Evolutionary conservation across 2,888 invertebrate genomes (phyloP).

Genomic region (Orchesella flavescens): DNA sequence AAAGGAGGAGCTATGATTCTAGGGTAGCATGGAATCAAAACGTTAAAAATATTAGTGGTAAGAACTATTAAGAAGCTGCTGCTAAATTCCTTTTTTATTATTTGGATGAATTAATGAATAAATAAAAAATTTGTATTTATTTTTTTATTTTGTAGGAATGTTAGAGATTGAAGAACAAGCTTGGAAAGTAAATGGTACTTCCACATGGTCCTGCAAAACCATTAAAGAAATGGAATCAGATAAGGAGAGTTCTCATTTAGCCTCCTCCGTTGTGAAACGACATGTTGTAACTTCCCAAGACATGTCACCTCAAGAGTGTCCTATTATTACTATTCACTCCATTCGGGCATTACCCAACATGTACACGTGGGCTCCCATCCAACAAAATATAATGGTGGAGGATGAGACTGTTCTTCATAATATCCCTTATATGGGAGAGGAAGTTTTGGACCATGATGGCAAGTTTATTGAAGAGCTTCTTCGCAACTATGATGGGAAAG

Average conservation of each 20-base stretch:
- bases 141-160: no score
- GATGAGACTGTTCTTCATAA: constrained; percentile 98
- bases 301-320: constrained; percentile 78
- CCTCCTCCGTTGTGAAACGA: constrained; percentile 37
- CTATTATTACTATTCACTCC: constrained; percentile 89
- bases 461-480: constrained; percentile 97
- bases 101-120: no score
- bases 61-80: no score
- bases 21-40: constrained; percentile 92
- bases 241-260: constrained; percentile 82
- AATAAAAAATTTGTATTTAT: constrained; percentile 11
- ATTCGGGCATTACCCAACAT: constrained; percentile 90
- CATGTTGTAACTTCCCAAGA: constrained; percentile 21
- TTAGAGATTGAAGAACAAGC: constrained; percentile 77
- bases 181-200: constrained; percentile 79
- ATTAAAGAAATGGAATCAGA: constrained; percentile 81
- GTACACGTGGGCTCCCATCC: constrained; percentile 98
- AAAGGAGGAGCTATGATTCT: constrained; percentile 92
- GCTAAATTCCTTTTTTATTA: no score
- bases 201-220: constrained; percentile 84
- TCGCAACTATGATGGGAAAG: constrained; percentile 98
- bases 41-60: constrained; percentile 73
- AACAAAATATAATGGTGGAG: constrained; percentile 95
- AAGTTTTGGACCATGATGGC: constrained; percentile 94
- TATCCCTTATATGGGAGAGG: constrained; percentile 99